A percentile compares a stretch with the other conserved stretches of the same genome.
phyloP scores from a whole-genome alignment of 2,888 invertebrate genomes.

The Gisinianus flammeolus region DNA sequence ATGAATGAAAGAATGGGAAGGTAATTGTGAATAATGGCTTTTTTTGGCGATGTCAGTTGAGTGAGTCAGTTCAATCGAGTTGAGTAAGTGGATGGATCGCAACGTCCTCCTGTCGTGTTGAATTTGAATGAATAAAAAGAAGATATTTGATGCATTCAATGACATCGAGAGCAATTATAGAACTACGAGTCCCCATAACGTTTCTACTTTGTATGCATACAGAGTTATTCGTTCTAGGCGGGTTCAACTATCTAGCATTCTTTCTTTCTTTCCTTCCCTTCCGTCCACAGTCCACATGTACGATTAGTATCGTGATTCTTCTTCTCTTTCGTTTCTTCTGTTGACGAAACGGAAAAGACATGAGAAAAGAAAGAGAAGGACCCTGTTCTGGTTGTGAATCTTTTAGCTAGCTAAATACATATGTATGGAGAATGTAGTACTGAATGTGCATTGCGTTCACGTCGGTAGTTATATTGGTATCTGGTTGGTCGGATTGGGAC shows the following conservation, averaged over 20 bases:
- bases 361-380: constrained; percentile 3
- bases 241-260: not conserved
- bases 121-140: constrained; percentile 27
- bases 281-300: not conserved
- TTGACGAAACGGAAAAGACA: constrained; percentile 22
- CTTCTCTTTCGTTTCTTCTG: not conserved
- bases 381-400: not conserved
- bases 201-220: not conserved
- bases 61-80: constrained; percentile 6
- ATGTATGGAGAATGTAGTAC: not conserved
- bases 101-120: constrained; percentile 24
- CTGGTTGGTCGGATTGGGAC: constrained; percentile 21
- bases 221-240: not conserved
- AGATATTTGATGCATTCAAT: constrained; percentile 30
- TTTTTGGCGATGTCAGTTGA: constrained; percentile 12
- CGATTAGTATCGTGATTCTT: constrained; percentile 2
- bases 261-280: constrained; percentile 8
- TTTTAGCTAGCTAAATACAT: not conserved
- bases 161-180: constrained; percentile 22
- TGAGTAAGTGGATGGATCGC: constrained; percentile 22
- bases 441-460: constrained; percentile 18
- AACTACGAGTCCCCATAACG: not conserved
- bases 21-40: constrained; percentile 38
- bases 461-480: constrained; percentile 9
- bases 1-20: constrained; percentile 15